phyloP scores from a whole-genome alignment of 2,113 vertebrate species.

The Macrotus californicus region DNA sequence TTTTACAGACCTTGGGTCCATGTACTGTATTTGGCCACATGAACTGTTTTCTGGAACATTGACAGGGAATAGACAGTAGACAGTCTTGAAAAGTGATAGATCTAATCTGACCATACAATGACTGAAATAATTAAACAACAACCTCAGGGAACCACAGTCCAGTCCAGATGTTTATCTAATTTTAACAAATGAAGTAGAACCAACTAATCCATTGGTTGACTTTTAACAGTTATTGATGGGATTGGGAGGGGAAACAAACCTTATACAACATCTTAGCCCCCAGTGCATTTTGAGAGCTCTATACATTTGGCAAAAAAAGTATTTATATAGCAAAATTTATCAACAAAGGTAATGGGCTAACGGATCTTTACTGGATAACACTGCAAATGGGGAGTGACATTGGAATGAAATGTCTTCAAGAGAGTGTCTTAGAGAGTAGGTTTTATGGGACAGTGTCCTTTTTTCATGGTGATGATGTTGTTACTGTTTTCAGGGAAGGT shows the following conservation, averaged over 20 bases:
- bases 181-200: background rate
- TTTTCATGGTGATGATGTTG: background rate
- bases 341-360: background rate
- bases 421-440: background rate
- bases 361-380: background rate
- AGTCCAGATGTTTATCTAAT: background rate
- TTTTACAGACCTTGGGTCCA: background rate
- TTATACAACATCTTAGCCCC: background rate
- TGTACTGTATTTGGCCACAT: background rate
- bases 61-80: background rate
- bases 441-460: background rate
- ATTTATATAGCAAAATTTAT: background rate
- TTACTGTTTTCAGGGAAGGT: background rate
- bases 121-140: background rate
- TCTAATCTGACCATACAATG: background rate
- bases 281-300: background rate
- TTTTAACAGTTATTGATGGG: background rate
- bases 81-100: background rate
- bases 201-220: background rate
- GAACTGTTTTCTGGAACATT: background rate
- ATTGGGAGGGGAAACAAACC: background rate
- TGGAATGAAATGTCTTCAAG: background rate
- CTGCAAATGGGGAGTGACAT: background rate
- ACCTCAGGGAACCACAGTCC: background rate
- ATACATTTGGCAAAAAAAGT: background rate